Percentiles rank a stretch among this genome's conserved stretches.
Conservation (phyloP, 1,140 invertebrate species). For the Ctenoplectra terminalis region DNA sequence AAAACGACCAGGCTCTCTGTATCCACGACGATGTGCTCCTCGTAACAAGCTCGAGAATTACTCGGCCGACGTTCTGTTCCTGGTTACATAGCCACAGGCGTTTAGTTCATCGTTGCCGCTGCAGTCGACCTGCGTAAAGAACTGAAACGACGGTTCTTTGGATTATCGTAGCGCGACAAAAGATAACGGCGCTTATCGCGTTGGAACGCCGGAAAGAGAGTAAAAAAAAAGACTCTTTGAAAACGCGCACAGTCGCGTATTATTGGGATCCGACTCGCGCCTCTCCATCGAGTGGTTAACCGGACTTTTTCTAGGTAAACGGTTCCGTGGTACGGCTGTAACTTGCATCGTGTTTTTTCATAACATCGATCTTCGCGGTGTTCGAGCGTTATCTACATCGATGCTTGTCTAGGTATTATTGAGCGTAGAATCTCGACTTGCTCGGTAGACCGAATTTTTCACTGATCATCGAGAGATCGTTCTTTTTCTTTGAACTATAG, state of each 20-base stretch:
- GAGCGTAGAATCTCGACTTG: too few species aligned
- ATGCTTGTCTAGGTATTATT: not conserved
- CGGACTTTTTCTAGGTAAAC: conserved; percentile 44
- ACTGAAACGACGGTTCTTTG: conserved; percentile 50
- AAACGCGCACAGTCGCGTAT: conserved; percentile 33
- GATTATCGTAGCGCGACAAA: conserved; percentile 59
- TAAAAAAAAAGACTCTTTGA: conserved; percentile 42
- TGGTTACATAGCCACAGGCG: conserved; percentile 52
- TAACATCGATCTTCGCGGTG: not conserved
- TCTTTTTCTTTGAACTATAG: too few species aligned
- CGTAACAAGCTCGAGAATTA: conserved; percentile 68
- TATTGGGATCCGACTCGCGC: conserved; percentile 23
- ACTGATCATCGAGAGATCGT: too few species aligned
- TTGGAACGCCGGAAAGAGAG: not conserved
- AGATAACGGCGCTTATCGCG: conserved; percentile 63
- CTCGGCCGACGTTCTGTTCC: conserved; percentile 23
- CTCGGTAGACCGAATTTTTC: too few species aligned
- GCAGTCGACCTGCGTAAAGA: conserved; percentile 38
- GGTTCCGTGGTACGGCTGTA: conserved; percentile 23
- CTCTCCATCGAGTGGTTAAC: conserved; percentile 38
- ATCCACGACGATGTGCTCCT: conserved; percentile 48
- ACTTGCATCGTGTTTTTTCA: conserved; percentile 8
- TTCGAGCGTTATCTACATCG: not conserved
- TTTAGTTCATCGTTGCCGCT: conserved; percentile 33
- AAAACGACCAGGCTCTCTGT: conserved; percentile 36